These are phyloP conservation scores for Lepidocyrtinus sp. DNA, from an alignment of 2,888 invertebrate genomes.

Conservation along the genomic window DNA sequence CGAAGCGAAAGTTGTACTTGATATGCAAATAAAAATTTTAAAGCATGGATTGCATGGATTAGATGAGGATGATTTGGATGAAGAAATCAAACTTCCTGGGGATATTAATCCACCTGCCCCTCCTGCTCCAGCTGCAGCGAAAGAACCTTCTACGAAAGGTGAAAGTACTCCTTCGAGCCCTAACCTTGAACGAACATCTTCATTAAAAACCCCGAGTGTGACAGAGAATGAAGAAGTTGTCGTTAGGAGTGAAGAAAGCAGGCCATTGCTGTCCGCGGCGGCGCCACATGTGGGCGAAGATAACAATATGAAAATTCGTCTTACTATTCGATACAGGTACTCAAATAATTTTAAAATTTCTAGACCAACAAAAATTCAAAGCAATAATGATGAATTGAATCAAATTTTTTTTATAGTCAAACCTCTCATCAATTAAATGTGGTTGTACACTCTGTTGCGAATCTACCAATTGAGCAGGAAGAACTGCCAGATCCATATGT, in stretches of 20 bases:
- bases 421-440: constrained; percentile 84
- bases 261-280: constrained; percentile 45
- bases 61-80: constrained; percentile 59
- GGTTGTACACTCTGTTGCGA: constrained; percentile 92
- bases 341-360: too few relatives aligned
- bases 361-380: too few relatives aligned
- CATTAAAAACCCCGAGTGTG: constrained; percentile 18
- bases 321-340: constrained; percentile 55
- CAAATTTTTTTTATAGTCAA: constrained; percentile 57
- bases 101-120: constrained; percentile 13
- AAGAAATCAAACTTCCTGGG: constrained; percentile 48
- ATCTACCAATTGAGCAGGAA: constrained; percentile 83
- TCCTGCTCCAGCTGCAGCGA: constrained; percentile 12
- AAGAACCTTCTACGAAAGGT: neutral
- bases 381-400: too few relatives aligned
- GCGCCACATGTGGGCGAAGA: constrained; percentile 35
- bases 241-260: constrained; percentile 50
- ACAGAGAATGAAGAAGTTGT: constrained; percentile 36
- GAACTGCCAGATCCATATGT: constrained; percentile 93
- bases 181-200: constrained; percentile 11
- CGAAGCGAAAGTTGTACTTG: constrained; percentile 67
- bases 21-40: constrained; percentile 64
- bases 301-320: constrained; percentile 66
- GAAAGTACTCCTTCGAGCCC: neutral
- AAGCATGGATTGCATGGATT: constrained; percentile 52